Percentiles rank a stretch among this genome's conserved stretches.
Conservation (phyloP, 2,888 invertebrate species). For the Cephus pygmeus region DNA sequence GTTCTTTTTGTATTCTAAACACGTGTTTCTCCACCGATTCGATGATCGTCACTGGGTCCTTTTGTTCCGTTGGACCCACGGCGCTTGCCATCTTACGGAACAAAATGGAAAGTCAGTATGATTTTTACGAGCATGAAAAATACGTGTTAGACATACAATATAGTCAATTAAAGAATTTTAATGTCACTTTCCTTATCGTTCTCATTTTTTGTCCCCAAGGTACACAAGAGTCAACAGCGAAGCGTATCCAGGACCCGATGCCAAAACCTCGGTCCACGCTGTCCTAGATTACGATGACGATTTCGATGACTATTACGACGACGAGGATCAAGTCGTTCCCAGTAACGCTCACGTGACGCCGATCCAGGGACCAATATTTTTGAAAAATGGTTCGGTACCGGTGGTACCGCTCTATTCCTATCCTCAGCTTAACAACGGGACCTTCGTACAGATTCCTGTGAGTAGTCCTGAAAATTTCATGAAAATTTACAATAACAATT, state of each 20-base stretch:
- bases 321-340: conserved; percentile 62
- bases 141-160: not conserved
- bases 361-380: conserved; percentile 87
- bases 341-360: conserved; percentile 79
- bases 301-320: conserved; percentile 74
- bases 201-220: conserved; percentile 28
- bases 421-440: conserved; percentile 86
- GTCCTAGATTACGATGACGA: conserved; percentile 75
- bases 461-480: conserved; percentile 64
- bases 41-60: not conserved
- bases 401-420: conserved; percentile 89
- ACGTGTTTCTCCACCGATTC: not conserved
- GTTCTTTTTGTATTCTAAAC: not conserved
- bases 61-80: not conserved
- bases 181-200: not conserved
- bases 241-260: conserved; percentile 48
- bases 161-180: not conserved
- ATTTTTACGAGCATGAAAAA: not conserved
- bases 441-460: conserved; percentile 90
- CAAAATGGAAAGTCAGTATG: not conserved
- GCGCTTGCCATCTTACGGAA: not conserved
- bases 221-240: conserved; percentile 62
- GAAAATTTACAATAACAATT: not conserved
- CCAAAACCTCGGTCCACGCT: conserved; percentile 77
- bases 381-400: conserved; percentile 87